Percentiles rank a stretch among this genome's conserved stretches.
Evolutionary conservation across 1,140 invertebrate genomes (phyloP).

Genomic region (Elysia chlorotica): DNA sequence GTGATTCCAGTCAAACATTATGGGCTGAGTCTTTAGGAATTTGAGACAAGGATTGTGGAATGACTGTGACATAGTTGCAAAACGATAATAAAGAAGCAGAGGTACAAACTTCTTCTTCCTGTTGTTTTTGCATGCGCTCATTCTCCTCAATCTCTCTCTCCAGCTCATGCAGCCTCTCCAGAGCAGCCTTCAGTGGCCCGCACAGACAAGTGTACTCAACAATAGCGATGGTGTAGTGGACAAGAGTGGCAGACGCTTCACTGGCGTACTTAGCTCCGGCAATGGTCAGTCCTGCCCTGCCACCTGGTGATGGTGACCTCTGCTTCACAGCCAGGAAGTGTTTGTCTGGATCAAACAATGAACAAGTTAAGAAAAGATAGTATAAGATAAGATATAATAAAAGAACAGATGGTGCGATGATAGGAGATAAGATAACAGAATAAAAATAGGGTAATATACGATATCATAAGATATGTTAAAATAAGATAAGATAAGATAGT

Average conservation of each 20-base stretch:
- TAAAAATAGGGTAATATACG: too few species aligned
- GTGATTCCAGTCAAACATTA: too few species aligned
- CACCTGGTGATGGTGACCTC: conserved; percentile 49
- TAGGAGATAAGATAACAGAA: too few species aligned
- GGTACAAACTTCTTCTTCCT: conserved; percentile 49
- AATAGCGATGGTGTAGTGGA: conserved; percentile 62
- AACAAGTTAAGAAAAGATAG: too few species aligned
- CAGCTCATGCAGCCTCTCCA: conserved; percentile 54
- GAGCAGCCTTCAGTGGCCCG: conserved; percentile 50
- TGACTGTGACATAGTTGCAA: too few species aligned
- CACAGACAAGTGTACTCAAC: conserved; percentile 60
- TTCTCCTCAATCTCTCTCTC: conserved; percentile 60
- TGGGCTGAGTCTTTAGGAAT: too few species aligned
- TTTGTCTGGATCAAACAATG: too few species aligned
- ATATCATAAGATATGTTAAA: too few species aligned
- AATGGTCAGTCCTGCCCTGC: conserved; percentile 54
- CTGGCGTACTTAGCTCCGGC: conserved; percentile 59
- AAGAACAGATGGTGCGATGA: too few species aligned
- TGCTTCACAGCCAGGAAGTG: conserved; percentile 28
- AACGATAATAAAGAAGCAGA: neutral
- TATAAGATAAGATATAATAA: too few species aligned
- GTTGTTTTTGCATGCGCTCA: conserved; percentile 53
- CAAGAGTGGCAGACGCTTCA: conserved; percentile 60
- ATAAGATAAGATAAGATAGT: too few species aligned
- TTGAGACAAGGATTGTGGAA: too few species aligned